Evolutionary conservation across 2,797 vertebrate species (phyloP).

Genomic region (Discoglossus pictus): DNA sequence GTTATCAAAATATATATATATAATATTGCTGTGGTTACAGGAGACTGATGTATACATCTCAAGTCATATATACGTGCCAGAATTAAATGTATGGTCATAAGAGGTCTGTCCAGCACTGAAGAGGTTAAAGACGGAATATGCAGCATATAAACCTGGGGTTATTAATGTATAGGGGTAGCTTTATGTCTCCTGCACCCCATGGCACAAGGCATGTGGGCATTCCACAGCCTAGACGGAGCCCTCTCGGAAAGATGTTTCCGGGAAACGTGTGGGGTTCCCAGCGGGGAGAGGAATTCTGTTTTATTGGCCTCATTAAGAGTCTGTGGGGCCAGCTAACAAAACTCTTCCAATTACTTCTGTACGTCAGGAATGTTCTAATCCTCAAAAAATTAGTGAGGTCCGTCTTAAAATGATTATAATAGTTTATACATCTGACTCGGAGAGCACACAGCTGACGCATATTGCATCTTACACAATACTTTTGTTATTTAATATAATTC

Average conservation of each 20-base stretch:
- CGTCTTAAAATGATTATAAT: too few species aligned
- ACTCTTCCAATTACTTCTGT: slow-evolving; percentile 35
- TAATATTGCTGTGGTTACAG: too few species aligned
- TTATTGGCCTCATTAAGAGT: slow-evolving; percentile 49
- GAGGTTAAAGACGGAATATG: slow-evolving; percentile 8
- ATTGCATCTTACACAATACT: not conserved
- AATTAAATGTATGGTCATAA: too few species aligned
- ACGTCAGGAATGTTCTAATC: slow-evolving; percentile 12
- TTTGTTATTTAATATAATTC: too few species aligned
- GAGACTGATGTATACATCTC: too few species aligned
- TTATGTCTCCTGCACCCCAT: slow-evolving; percentile 33
- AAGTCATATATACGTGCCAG: too few species aligned
- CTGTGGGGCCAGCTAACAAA: slow-evolving; percentile 31
- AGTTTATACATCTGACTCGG: too few species aligned
- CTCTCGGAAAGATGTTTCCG: slow-evolving; percentile 31
- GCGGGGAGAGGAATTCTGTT: slow-evolving; percentile 42
- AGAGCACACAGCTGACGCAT: too few species aligned
- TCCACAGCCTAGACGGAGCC: slow-evolving; percentile 44
- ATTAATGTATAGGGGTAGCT: slow-evolving; percentile 12
- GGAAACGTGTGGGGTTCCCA: slow-evolving; percentile 38
- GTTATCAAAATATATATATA: too few species aligned
- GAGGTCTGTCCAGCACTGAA: slow-evolving; percentile 7
- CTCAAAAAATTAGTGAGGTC: slow-evolving; percentile 17
- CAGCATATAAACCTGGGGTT: not conserved
- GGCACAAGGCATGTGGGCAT: slow-evolving; percentile 39